phyloP scores from a whole-genome alignment of 2,113 vertebrate species.

The Onychorhynchus coronatus region DNA sequence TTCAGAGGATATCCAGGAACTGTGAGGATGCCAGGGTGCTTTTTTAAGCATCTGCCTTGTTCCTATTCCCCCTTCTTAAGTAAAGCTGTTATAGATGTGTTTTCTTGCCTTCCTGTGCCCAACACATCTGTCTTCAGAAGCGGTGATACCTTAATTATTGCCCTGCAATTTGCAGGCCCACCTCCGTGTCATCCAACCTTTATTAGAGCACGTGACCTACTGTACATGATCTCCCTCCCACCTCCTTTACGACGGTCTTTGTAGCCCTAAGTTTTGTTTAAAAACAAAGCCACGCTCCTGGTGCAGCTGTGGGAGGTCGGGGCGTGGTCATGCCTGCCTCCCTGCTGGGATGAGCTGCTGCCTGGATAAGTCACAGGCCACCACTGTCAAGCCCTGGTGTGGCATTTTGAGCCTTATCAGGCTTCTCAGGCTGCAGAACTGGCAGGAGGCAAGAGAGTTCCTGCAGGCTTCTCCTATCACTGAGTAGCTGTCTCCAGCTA shows the following conservation, averaged over 20 bases:
- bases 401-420: neutral
- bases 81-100: neutral
- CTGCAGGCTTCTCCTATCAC: neutral
- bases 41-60: neutral
- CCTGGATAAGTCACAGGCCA: slow-evolving; percentile 14
- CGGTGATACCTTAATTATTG: accelerated
- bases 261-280: accelerated
- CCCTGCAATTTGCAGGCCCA: neutral
- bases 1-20: neutral
- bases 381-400: neutral
- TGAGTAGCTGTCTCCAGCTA: neutral
- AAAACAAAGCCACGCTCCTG: neutral
- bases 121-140: neutral
- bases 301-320: neutral
- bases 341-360: neutral
- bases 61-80: neutral
- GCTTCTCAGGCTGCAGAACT: neutral
- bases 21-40: accelerated
- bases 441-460: neutral
- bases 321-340: neutral
- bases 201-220: neutral
- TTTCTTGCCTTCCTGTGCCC: neutral
- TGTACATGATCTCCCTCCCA: neutral
- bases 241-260: accelerated
- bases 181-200: neutral